These are phyloP conservation scores for Melanotus villosus DNA, from an alignment of 2,888 invertebrate species.

Conservation along the genomic window DNA sequence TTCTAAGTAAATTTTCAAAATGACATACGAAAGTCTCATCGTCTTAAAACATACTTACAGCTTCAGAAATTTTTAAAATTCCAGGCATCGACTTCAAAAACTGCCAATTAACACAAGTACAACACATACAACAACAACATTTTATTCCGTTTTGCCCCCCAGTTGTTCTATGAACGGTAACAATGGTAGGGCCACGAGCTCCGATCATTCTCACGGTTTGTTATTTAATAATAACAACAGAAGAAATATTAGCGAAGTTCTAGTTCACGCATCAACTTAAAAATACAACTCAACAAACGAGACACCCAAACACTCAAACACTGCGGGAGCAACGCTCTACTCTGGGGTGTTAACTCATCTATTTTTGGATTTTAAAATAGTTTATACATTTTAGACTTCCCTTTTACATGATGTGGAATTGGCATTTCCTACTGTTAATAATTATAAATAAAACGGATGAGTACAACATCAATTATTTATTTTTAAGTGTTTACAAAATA, in stretches of 20 bases:
- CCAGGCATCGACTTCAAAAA: constrained; percentile 83
- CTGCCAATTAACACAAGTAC: constrained; percentile 84
- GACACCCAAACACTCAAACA: constrained; percentile 8
- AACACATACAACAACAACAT: constrained; percentile 83
- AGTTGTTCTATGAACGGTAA: constrained; percentile 63
- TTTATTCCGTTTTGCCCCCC: constrained; percentile 71
- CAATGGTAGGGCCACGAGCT: constrained; percentile 70
- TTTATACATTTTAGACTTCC: constrained; percentile 4
- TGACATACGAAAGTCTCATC: no score
- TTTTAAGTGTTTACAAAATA: constrained; percentile 2
- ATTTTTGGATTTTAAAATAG: constrained; percentile 43
- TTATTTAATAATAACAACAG: background rate
- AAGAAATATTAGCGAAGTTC: background rate
- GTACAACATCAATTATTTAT: constrained; percentile 24
- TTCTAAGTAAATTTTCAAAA: no score
- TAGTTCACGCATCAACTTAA: background rate
- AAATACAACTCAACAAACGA: no score
- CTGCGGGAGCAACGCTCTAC: constrained; percentile 38
- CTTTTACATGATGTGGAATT: constrained; percentile 18
- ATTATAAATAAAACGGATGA: constrained; percentile 11
- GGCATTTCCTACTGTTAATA: constrained; percentile 26
- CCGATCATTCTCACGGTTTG: constrained; percentile 53
- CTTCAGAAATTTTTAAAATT: constrained; percentile 81
- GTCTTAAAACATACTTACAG: no score
- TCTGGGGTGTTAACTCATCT: constrained; percentile 30